These are phyloP conservation scores for Drosophila antonietae DNA, from an alignment of 2,888 invertebrate species.

Conservation along the genomic window DNA sequence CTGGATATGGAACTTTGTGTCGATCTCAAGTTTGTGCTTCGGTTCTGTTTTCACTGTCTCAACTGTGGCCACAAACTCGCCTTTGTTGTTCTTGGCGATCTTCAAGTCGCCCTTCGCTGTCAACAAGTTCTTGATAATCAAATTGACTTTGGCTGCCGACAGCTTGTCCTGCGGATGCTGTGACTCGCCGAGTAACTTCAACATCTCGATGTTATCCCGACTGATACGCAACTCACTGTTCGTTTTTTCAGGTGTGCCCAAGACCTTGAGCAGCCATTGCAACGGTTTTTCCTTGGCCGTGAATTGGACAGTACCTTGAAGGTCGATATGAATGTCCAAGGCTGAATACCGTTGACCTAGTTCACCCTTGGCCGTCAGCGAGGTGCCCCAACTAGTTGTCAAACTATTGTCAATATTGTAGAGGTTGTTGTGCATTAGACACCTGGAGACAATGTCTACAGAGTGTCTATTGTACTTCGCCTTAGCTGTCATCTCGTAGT, in stretches of 20 bases:
- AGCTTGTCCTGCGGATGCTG: slow-evolving; percentile 81
- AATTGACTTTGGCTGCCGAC: slow-evolving; percentile 85
- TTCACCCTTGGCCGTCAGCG: slow-evolving; percentile 79
- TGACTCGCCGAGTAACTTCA: slow-evolving; percentile 72
- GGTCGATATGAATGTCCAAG: slow-evolving; percentile 79
- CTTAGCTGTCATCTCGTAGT: slow-evolving; percentile 87
- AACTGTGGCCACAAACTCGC: slow-evolving; percentile 85
- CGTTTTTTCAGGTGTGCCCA: slow-evolving; percentile 82
- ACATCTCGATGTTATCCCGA: slow-evolving; percentile 75
- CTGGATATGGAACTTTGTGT: slow-evolving; percentile 87
- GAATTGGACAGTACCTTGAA: slow-evolving; percentile 77
- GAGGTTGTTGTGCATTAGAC: slow-evolving; percentile 82
- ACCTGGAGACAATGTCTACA: slow-evolving; percentile 74
- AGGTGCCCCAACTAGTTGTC: slow-evolving; percentile 81
- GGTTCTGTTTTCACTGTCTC: slow-evolving; percentile 85
- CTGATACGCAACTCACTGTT: slow-evolving; percentile 83
- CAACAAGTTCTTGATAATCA: slow-evolving; percentile 87
- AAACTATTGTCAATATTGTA: slow-evolving; percentile 74
- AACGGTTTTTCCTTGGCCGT: slow-evolving; percentile 75
- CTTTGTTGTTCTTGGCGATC: slow-evolving; percentile 87
- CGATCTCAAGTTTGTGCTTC: slow-evolving; percentile 87
- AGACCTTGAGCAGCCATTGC: slow-evolving; percentile 74
- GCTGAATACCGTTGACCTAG: slow-evolving; percentile 75
- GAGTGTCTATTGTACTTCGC: slow-evolving; percentile 84
- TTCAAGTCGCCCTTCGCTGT: slow-evolving; percentile 86